Conservation (phyloP, 2,888 invertebrate species). For the Phania funesta region DNA sequence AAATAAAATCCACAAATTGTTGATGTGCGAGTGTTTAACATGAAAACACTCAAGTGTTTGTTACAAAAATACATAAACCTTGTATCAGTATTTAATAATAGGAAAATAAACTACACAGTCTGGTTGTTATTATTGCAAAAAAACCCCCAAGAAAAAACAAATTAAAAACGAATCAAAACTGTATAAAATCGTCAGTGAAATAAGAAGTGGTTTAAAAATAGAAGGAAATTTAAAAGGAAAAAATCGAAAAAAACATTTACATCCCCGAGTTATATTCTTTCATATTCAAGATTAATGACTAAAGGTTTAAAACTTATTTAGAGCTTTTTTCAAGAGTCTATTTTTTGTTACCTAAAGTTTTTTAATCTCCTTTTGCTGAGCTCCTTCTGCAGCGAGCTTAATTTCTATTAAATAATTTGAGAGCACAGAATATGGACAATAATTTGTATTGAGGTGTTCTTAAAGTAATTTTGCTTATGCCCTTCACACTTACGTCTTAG, state of each 20-base stretch:
- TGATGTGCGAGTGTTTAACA: not conserved
- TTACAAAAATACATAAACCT: not conserved
- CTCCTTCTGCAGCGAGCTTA: no score
- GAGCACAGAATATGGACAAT: no score
- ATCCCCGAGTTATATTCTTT: slow-evolving; percentile 14
- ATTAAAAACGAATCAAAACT: slow-evolving; percentile 51
- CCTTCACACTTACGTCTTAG: no score
- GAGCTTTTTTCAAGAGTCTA: not conserved
- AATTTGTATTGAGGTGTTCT: no score
- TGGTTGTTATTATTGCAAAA: slow-evolving; percentile 18
- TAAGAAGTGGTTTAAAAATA: not conserved
- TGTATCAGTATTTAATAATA: slow-evolving; percentile 10
- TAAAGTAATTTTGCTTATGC: no score
- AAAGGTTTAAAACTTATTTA: slow-evolving; percentile 7
- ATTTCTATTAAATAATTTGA: no score
- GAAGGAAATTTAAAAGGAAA: slow-evolving; percentile 13
- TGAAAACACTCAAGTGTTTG: not conserved
- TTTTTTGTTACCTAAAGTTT: no score
- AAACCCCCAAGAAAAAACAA: slow-evolving; percentile 14
- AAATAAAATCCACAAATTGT: slow-evolving; percentile 59
- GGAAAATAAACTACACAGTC: slow-evolving; percentile 15
- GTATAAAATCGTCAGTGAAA: not conserved
- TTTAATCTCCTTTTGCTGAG: no score
- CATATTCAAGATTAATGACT: slow-evolving; percentile 2
- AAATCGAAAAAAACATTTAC: slow-evolving; percentile 26